Conservation (phyloP, 2,888 invertebrate species). For the Hypena proboscidalis region DNA sequence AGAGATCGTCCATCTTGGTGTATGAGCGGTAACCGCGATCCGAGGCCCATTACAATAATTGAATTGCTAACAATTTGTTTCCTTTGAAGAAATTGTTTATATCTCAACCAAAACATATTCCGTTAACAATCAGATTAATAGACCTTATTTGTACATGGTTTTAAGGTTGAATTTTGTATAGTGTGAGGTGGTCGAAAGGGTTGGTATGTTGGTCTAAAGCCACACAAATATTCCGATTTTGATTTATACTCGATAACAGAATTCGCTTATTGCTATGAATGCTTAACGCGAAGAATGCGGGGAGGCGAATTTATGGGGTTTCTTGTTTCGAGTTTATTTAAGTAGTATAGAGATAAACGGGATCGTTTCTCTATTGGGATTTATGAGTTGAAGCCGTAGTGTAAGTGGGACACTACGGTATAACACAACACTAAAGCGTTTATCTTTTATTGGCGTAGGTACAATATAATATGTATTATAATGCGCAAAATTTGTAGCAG, state of each 20-base stretch:
- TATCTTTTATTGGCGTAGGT: no score
- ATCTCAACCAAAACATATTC: slow-evolving; percentile 36
- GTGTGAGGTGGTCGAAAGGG: slow-evolving; percentile 10
- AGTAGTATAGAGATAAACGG: slow-evolving; percentile 24
- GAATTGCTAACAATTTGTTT: slow-evolving; percentile 66
- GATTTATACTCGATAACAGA: slow-evolving; percentile 50
- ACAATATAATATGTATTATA: no score
- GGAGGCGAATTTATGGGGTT: slow-evolving; percentile 42
- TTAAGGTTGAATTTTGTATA: slow-evolving; percentile 26
- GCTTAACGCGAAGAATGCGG: slow-evolving; percentile 34
- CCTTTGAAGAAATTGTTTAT: slow-evolving; percentile 65
- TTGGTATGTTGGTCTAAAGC: slow-evolving; percentile 16
- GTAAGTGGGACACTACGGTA: not conserved
- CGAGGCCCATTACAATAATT: slow-evolving; percentile 62
- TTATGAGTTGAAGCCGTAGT: no score
- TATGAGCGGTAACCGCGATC: slow-evolving; percentile 27
- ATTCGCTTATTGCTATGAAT: slow-evolving; percentile 46
- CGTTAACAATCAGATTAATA: not conserved
- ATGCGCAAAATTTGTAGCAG: no score
- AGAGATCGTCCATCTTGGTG: slow-evolving; percentile 34
- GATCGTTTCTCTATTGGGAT: not conserved
- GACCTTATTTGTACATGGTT: slow-evolving; percentile 6
- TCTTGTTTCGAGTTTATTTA: slow-evolving; percentile 34
- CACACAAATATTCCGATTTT: slow-evolving; percentile 48
- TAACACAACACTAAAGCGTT: no score